A percentile compares a stretch with the other conserved stretches of the same genome.
Evolutionary conservation across 2,113 vertebrate genomes (phyloP).

Genomic region (Piprites chloris): DNA sequence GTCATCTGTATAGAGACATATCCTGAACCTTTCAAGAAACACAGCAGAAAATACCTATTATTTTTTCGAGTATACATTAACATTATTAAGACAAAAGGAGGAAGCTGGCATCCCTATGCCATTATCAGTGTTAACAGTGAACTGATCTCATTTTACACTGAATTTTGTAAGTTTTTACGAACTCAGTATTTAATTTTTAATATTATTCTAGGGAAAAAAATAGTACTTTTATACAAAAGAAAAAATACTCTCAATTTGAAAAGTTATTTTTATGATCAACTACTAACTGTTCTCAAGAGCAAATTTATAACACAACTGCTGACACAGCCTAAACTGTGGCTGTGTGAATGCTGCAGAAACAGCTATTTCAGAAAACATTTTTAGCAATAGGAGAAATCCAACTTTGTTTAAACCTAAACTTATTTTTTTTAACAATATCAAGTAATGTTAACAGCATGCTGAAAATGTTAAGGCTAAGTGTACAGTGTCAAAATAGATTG

Average conservation of each 20-base stretch:
- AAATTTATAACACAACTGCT: constrained; percentile 67
- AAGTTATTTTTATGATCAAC: constrained; percentile 54
- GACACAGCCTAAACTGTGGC: constrained; percentile 49
- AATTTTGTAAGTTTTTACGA: not conserved
- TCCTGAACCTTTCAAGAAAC: not conserved
- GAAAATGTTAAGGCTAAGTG: constrained; percentile 75
- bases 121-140: not conserved
- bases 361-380: constrained; percentile 70
- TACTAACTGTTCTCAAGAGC: constrained; percentile 41
- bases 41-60: not conserved
- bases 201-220: not conserved
- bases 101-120: not conserved
- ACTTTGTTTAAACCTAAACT: constrained; percentile 69
- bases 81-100: not conserved
- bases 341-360: constrained; percentile 39
- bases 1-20: not conserved
- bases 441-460: constrained; percentile 75
- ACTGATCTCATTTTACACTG: not conserved
- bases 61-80: not conserved
- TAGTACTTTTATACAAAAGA: not conserved
- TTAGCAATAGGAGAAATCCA: constrained; percentile 59
- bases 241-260: not conserved
- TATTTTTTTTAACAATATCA: constrained; percentile 67
- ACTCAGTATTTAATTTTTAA: not conserved
- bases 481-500: constrained; percentile 76